Evolutionary conservation across 2,888 invertebrate species (phyloP), one percentile per base, ranked within the genome.

Genomic region (Leptura quadrifasciata): DNA sequence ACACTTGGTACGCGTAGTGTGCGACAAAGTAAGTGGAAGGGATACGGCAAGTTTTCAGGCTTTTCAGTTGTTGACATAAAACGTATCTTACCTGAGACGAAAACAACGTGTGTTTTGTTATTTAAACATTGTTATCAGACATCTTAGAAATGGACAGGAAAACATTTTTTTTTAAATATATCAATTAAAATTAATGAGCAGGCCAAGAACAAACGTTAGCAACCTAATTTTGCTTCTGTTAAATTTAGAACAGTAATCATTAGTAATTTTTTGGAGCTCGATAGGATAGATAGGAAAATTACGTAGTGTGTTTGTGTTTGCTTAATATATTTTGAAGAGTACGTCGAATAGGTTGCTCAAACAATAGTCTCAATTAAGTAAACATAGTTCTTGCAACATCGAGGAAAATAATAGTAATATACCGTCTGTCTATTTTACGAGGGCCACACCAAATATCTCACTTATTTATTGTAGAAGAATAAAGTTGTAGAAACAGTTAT

Each of bases 61-160:
- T 63, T 39, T 21, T 60, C 60, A 60, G 60, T 39, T 35, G 39
- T 63, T 63, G 35, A 63, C 35, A 55, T 21, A 57, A 21, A 47
- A 17, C 47, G n/a, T 10, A 60, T 24, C 2, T 60, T 60, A 60
- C 31, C n/a, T 3, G 24, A n/a, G 15, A 17, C 27, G 31, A 60
- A 60, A 60, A 20, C 58, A 18, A 60, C 3, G n/a, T 4, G 21
- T 6, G 55, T 10, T 9, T 31, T 31, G 27, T 31, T 57, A 20
- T 15, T 20, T 20, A 12, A 60, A n/a, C 31, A 17, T 27, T 27
- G 31, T 27, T 27, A 5, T 31, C 31, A 31, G 8, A 10, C 20
- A 57, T 57, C 18, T 57, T 57, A 21, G 10, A 20, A 21, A 20
- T 20, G 57, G 21, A 54, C 3, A 54, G 15, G 17, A 57, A 57